Conservation (phyloP, 2,797 vertebrate species). For the Fistularia commersonii region DNA sequence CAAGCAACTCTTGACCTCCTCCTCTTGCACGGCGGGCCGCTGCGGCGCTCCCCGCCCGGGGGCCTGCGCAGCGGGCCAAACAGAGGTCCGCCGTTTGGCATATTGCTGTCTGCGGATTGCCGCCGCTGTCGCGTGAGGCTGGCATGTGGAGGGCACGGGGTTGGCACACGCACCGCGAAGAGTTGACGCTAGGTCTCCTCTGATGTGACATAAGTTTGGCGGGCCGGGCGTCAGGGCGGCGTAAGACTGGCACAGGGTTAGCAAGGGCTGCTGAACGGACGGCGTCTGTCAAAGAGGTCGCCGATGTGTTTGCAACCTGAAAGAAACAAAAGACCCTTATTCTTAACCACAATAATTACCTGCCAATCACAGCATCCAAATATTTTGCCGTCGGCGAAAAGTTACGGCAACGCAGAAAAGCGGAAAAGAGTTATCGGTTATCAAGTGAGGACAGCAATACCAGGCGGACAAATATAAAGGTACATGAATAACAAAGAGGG, state of each 20-base stretch:
- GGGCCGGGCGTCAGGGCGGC: slow-evolving; percentile 61
- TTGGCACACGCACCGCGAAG: slow-evolving; percentile 41
- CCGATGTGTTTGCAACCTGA: too few relatives aligned
- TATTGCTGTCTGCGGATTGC: slow-evolving; percentile 56
- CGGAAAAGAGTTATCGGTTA: too few relatives aligned
- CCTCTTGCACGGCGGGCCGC: slow-evolving; percentile 33
- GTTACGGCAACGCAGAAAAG: too few relatives aligned
- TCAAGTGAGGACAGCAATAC: too few relatives aligned
- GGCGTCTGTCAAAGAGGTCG: slow-evolving; percentile 40
- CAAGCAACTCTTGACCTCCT: slow-evolving; percentile 56
- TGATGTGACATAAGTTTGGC: slow-evolving; percentile 71
- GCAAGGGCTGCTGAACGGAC: slow-evolving; percentile 40
- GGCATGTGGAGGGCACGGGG: too few relatives aligned
- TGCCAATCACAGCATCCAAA: too few relatives aligned
- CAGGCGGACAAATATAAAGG: too few relatives aligned
- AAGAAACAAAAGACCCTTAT: too few relatives aligned
- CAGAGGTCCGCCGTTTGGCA: slow-evolving; percentile 52
- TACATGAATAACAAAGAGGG: too few relatives aligned
- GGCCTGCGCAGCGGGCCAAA: slow-evolving; percentile 31
- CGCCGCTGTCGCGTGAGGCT: slow-evolving; percentile 61
- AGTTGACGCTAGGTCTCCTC: slow-evolving; percentile 58
- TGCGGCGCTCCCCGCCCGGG: slow-evolving; percentile 18
- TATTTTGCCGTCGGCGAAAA: too few relatives aligned
- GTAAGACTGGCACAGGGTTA: slow-evolving; percentile 58
- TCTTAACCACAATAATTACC: too few relatives aligned